Percentiles rank a stretch among this genome's conserved stretches.
These are phyloP conservation scores for Telmatherina bonti DNA, from an alignment of 2,797 vertebrate species.

Conservation along the genomic window DNA sequence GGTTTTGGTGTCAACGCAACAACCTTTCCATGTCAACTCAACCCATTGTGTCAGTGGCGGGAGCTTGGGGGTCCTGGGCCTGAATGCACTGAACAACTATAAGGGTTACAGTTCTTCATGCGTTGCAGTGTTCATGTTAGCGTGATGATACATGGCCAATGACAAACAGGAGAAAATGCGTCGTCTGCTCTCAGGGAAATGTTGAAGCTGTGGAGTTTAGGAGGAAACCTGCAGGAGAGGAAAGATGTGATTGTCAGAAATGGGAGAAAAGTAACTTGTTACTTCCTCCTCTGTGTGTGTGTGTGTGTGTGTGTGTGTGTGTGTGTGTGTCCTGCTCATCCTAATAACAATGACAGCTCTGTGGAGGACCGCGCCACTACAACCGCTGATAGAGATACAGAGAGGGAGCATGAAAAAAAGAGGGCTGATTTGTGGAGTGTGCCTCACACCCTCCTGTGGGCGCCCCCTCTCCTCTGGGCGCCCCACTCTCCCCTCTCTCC, in stretches of 20 bases:
- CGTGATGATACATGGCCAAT: too few relatives aligned
- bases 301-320: conserved; percentile 20
- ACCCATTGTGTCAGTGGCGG: too few relatives aligned
- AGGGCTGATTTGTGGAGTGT: conserved; percentile 87
- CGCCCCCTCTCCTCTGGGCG: conserved; percentile 71
- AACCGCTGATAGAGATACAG: conserved; percentile 64
- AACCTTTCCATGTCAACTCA: too few relatives aligned
- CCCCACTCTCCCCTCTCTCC: conserved; percentile 52
- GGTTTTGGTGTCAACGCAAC: too few relatives aligned
- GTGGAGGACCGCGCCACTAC: conserved; percentile 63
- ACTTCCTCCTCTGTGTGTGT: background rate
- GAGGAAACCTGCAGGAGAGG: background rate
- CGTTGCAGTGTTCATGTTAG: too few relatives aligned
- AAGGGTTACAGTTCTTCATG: too few relatives aligned
- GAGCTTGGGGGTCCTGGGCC: too few relatives aligned
- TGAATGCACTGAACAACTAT: too few relatives aligned
- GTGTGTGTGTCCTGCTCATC: conserved; percentile 44
- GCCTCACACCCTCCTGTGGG: conserved; percentile 79
- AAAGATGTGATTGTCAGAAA: background rate
- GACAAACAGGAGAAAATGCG: too few relatives aligned
- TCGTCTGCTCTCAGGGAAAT: background rate
- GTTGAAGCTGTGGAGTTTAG: background rate
- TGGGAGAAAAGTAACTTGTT: background rate
- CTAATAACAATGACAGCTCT: conserved; percentile 70
- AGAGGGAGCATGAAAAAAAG: conserved; percentile 54